phyloP scores from a whole-genome alignment of 2,797 vertebrate genomes.

The Calcarius lapponicus region DNA sequence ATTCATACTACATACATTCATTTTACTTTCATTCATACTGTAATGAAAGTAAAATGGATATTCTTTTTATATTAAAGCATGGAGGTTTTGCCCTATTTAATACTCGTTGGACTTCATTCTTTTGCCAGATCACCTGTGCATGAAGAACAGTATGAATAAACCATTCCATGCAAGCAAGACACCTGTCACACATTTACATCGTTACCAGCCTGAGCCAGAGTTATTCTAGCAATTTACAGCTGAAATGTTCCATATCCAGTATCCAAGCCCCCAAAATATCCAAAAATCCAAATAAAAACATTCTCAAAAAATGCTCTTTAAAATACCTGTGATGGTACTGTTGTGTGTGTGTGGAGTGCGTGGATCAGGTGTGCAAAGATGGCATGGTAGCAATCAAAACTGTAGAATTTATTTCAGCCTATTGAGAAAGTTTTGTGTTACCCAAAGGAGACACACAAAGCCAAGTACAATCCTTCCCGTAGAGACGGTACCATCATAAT shows the following conservation, averaged over 20 bases:
- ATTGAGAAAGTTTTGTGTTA: slow-evolving; percentile 32
- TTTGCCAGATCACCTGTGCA: neutral
- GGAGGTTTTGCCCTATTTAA: neutral
- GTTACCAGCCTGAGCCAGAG: neutral
- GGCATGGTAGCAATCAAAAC: neutral
- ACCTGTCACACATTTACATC: neutral
- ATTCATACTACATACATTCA: no score
- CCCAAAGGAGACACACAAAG: slow-evolving; percentile 53
- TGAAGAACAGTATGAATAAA: neutral
- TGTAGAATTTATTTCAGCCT: slow-evolving; percentile 6
- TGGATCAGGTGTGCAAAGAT: neutral
- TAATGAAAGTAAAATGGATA: neutral
- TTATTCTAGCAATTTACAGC: neutral
- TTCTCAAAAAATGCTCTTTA: neutral
- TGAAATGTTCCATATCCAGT: neutral
- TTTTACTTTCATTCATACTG: no score
- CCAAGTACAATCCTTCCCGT: slow-evolving; percentile 51
- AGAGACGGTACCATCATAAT: slow-evolving; percentile 67
- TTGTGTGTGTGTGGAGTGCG: neutral
- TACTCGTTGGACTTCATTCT: neutral
- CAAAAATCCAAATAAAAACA: neutral
- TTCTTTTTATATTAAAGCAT: neutral
- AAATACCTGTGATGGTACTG: neutral
- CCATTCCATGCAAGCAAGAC: neutral
- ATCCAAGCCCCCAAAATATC: neutral